Evolutionary conservation across 1,140 invertebrate species (phyloP), one percentile per base, ranked within the genome.

Genomic region (Luehdorfia chinensis): DNA sequence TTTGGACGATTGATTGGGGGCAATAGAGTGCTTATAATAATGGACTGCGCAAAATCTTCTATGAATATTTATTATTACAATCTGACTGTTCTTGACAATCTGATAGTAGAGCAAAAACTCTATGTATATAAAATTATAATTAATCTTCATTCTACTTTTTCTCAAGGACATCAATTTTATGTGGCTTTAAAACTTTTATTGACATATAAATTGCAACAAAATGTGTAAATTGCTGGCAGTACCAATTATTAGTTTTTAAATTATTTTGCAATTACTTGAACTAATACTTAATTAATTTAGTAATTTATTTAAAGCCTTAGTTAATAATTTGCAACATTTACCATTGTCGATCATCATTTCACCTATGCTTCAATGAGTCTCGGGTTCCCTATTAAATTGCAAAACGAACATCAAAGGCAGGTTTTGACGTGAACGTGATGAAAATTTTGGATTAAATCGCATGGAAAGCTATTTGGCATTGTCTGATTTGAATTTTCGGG

Each of bases 401-500:
- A 47, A 47, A 55, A 50, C 39, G 30, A 45, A 59, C 50, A 51
- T 71, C 68, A 71, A 71, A 72, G 58, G 48, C 31, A 47, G 15
- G 39, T 37, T 46, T 43, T 59, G 47, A 54, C 32, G 50, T 30
- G 44, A 30, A 60, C 58, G 58, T 66, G 64, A 61, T 59, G 58
- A 61, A 47, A 52, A 57, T 66, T 59, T 64, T 56, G 50, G 54
- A 61, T 55, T 55, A 58, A 68, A 64, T 68, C 55, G 59, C 39
- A 61, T 39, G 52, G 47, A 59, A 55, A 59, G 53, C 49, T 60
- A 55, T 57, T 54, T 34, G 48, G 12, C 37, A 55, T 59, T 59
- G 49, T 53, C 32, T 33, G 49, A 51, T 50, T 44, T 51, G 45
- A 59, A 46, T 55, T 55, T 50, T 46, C 3, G 34, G 14, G 2